A percentile compares a stretch with the other conserved stretches of the same genome.
phyloP scores from a whole-genome alignment of 2,113 vertebrate genomes.

The Phoxinus phoxinus region DNA sequence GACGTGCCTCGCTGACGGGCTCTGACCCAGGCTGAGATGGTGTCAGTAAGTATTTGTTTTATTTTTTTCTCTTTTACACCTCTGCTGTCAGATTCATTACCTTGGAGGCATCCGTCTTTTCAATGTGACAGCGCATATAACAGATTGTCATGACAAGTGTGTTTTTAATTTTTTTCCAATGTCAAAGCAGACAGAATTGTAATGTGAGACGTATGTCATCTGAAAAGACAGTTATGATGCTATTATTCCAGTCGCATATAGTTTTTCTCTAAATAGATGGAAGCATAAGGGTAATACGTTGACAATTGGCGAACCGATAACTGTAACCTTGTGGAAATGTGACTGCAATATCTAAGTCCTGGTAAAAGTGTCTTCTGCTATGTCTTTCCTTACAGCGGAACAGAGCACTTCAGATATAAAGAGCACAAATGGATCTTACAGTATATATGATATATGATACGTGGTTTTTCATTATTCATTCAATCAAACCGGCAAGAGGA shows the following conservation, averaged over 20 bases:
- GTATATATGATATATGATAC: neutral
- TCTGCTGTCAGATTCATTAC: slow-evolving; percentile 48
- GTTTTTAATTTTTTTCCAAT: slow-evolving; percentile 43
- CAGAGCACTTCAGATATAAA: neutral
- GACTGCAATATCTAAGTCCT: slow-evolving; percentile 1
- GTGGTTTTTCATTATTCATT: slow-evolving; percentile 15
- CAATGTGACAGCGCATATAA: slow-evolving; percentile 40
- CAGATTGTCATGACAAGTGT: slow-evolving; percentile 39
- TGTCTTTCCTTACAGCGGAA: neutral
- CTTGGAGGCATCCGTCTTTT: slow-evolving; percentile 53
- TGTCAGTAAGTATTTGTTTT: slow-evolving; percentile 41
- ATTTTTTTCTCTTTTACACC: slow-evolving; percentile 34
- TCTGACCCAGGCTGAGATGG: slow-evolving; percentile 11
- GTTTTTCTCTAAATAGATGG: slow-evolving; percentile 31
- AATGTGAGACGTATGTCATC: slow-evolving; percentile 10
- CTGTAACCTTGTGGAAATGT: slow-evolving; percentile 23
- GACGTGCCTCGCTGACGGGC: slow-evolving; percentile 54
- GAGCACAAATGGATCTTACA: neutral
- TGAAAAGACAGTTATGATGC: slow-evolving; percentile 9
- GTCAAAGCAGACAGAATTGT: slow-evolving; percentile 35
- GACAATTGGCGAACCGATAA: slow-evolving; percentile 29
- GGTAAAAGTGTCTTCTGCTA: neutral
- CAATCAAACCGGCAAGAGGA: neutral
- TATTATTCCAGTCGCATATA: neutral
- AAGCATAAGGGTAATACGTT: slow-evolving; percentile 13